A percentile compares a stretch with the other conserved stretches of the same genome.
phyloP scores from a whole-genome alignment of 2,888 invertebrate genomes.

The Brachyopa scutellaris region DNA sequence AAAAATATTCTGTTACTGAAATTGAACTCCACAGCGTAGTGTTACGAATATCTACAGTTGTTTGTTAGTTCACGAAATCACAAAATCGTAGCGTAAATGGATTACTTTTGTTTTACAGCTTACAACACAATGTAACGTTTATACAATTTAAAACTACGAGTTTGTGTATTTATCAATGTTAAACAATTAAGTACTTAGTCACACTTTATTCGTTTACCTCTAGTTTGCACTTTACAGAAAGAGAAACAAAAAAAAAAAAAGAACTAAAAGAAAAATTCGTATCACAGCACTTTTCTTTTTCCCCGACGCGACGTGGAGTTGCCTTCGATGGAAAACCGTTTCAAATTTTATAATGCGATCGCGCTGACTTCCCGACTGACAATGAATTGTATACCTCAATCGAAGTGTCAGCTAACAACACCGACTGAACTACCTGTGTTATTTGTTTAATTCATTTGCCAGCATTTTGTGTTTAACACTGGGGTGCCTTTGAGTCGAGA shows the following conservation, averaged over 20 bases:
- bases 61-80: no score
- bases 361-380: constrained; percentile 49
- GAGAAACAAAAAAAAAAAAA: constrained; percentile 1
- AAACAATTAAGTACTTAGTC: no score
- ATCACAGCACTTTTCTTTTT: constrained; percentile 58
- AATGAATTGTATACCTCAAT: constrained; percentile 44
- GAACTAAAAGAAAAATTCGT: constrained; percentile 2
- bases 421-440: neutral
- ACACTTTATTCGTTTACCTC: constrained; percentile 30
- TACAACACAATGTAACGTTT: no score
- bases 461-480: neutral
- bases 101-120: no score
- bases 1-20: no score
- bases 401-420: constrained; percentile 38
- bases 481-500: no score
- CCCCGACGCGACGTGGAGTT: neutral
- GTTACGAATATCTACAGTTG: no score
- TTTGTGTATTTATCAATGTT: no score
- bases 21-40: no score
- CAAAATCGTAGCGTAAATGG: no score
- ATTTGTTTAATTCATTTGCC: constrained; percentile 19
- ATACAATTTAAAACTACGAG: no score
- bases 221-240: constrained; percentile 24
- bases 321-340: constrained; percentile 21
- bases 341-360: constrained; percentile 38